These are phyloP conservation scores for Lanius collurio DNA, from an alignment of 2,113 vertebrate species.

Conservation along the genomic window DNA sequence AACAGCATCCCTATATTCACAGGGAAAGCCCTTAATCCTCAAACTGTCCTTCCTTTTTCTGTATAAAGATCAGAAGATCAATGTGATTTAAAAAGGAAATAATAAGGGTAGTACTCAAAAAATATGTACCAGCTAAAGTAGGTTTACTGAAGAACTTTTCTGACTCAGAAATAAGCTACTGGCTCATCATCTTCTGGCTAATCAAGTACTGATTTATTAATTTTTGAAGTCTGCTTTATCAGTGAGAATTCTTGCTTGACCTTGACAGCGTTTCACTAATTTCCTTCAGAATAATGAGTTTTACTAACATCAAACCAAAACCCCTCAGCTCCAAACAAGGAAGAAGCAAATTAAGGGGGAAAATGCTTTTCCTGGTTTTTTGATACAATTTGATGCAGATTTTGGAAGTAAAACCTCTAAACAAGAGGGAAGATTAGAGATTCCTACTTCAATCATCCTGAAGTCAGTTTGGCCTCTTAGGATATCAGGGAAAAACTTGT, in stretches of 20 bases:
- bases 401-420: neutral
- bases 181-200: neutral
- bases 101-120: neutral
- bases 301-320: neutral
- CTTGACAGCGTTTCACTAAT: neutral
- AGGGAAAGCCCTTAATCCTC: neutral
- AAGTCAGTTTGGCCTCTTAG: neutral
- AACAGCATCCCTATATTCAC: neutral
- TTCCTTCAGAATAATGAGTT: neutral
- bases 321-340: neutral
- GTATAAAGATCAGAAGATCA: neutral
- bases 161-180: neutral
- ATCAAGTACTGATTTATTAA: neutral
- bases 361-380: neutral
- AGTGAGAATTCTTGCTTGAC: neutral
- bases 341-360: neutral
- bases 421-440: neutral
- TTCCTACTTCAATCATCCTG: neutral
- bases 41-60: neutral
- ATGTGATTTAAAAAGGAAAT: neutral
- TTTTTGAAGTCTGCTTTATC: neutral
- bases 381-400: neutral
- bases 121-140: neutral
- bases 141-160: neutral
- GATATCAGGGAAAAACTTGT: neutral